phyloP scores from a whole-genome alignment of 2,888 invertebrate species.

The Melieria crassipennis region DNA sequence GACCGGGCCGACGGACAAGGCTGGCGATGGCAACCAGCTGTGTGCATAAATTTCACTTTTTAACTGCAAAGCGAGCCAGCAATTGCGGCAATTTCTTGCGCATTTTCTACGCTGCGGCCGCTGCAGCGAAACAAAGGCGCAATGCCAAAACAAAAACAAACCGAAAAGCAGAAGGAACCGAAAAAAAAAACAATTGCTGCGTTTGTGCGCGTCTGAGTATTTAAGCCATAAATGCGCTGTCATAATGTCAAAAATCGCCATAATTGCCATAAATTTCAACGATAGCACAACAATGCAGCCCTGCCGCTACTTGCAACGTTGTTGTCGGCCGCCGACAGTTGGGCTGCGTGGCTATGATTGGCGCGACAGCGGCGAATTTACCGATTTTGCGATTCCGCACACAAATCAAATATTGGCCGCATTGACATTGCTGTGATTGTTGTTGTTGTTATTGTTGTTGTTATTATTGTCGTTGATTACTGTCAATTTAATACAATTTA shows the following conservation, averaged over 20 bases:
- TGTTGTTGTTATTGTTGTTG: constrained; percentile 13
- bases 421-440: constrained; percentile 10
- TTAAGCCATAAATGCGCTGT: constrained; percentile 24
- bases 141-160: neutral
- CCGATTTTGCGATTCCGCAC: constrained; percentile 10
- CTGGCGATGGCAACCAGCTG: constrained; percentile 52
- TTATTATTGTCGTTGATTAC: constrained; percentile 27
- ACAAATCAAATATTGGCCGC: constrained; percentile 14
- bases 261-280: constrained; percentile 38
- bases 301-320: too few species aligned
- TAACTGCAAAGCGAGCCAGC: constrained; percentile 30
- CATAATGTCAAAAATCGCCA: constrained; percentile 40
- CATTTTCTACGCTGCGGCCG: neutral
- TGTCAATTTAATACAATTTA: constrained; percentile 37
- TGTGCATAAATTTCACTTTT: constrained; percentile 51
- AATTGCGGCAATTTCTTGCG: too few species aligned
- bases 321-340: too few species aligned
- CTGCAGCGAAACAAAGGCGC: neutral
- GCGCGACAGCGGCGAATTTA: neutral
- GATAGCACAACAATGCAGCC: constrained; percentile 11
- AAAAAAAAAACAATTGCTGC: neutral
- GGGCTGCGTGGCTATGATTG: too few species aligned
- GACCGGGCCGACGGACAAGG: constrained; percentile 8
- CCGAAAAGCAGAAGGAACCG: neutral
- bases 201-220: constrained; percentile 2